phyloP scores from a whole-genome alignment of 2,113 vertebrate genomes.

The Pseudorectes ferrugineus region DNA sequence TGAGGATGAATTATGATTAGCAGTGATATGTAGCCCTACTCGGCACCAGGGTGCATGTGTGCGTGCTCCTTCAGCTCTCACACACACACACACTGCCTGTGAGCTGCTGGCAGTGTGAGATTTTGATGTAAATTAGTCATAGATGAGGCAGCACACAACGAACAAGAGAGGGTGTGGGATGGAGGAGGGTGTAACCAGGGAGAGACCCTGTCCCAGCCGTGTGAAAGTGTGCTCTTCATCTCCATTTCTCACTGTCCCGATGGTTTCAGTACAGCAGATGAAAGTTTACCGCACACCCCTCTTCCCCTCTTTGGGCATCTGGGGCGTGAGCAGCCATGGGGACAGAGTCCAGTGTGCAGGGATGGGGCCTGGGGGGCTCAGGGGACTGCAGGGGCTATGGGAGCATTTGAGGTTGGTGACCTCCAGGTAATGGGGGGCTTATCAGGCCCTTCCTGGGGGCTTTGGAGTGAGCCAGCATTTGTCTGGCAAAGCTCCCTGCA shows the following conservation, averaged over 20 bases:
- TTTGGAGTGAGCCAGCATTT: rapidly evolving
- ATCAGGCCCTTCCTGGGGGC: rapidly evolving
- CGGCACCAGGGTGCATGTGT: rapidly evolving
- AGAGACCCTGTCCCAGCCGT: rapidly evolving
- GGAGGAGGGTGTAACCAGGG: not conserved
- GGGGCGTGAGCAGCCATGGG: rapidly evolving
- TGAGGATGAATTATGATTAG: not conserved
- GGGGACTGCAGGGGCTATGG: not conserved
- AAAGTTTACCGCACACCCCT: rapidly evolving
- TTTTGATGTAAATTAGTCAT: not conserved
- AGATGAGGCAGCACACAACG: not conserved
- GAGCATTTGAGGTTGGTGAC: rapidly evolving
- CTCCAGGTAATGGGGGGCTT: not conserved
- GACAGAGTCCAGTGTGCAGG: not conserved
- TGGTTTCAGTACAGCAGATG: not conserved
- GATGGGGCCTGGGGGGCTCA: rapidly evolving
- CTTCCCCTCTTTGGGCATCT: rapidly evolving
- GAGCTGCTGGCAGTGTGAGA: not conserved
- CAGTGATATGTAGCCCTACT: not conserved
- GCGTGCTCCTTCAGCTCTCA: rapidly evolving
- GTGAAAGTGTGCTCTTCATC: rapidly evolving
- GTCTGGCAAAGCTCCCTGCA: not conserved
- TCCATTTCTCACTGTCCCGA: not conserved
- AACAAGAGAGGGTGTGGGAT: not conserved
- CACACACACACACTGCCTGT: not conserved